A percentile compares a stretch with the other conserved stretches of the same genome.
These are phyloP conservation scores for Pelosia muscerda DNA, from an alignment of 2,888 invertebrate species.

Conservation along the genomic window DNA sequence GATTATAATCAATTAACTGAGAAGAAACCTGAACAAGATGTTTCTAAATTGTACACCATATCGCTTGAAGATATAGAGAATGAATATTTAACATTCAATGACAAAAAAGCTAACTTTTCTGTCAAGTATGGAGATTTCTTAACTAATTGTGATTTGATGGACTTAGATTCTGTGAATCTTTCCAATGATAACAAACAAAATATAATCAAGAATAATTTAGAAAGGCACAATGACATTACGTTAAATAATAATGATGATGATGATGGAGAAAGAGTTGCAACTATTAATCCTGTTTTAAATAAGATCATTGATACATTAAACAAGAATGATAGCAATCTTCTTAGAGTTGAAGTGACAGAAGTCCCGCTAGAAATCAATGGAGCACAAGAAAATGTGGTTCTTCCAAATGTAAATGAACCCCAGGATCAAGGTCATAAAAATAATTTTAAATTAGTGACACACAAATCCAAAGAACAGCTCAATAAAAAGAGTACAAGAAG, in stretches of 20 bases:
- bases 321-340: background rate
- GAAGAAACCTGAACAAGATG: conserved; percentile 37
- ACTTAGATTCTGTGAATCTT: conserved; percentile 44
- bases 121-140: conserved; percentile 79
- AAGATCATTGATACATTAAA: conserved; percentile 16
- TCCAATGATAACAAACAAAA: conserved; percentile 38
- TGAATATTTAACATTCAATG: conserved; percentile 63
- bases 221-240: conserved; percentile 12
- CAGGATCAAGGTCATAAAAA: background rate
- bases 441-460: conserved; percentile 15
- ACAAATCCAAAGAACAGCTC: conserved; percentile 5
- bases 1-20: conserved; percentile 52
- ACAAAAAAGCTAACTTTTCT: conserved; percentile 72
- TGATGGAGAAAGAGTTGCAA: conserved; percentile 10
- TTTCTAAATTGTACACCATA: conserved; percentile 58
- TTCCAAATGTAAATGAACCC: conserved; percentile 3
- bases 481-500: conserved; percentile 40
- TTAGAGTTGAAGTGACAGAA: conserved; percentile 13
- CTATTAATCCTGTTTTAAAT: conserved; percentile 11
- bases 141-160: conserved; percentile 68
- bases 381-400: background rate
- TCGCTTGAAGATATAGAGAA: conserved; percentile 75
- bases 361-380: conserved; percentile 10
- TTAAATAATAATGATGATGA: conserved; percentile 18
- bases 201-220: conserved; percentile 15